Conservation (phyloP, 2,797 vertebrate genomes). For the Pseudochaenichthys georgianus region DNA sequence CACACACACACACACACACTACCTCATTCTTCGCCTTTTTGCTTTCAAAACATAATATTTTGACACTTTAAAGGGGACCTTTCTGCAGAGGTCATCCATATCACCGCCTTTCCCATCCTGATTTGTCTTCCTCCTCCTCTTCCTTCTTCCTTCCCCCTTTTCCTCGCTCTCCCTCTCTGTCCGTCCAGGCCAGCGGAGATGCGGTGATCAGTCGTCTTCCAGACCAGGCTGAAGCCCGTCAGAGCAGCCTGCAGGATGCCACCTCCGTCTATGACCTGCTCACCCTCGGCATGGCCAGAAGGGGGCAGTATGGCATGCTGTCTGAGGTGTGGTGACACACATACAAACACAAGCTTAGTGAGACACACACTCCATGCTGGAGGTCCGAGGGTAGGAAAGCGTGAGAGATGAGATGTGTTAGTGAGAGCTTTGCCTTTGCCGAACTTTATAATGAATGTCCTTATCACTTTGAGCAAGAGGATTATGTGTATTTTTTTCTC, state of each 20-base stretch:
- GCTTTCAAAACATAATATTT: neutral
- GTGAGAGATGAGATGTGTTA: constrained; percentile 57
- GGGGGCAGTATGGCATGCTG: constrained; percentile 97
- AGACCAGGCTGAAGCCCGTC: constrained; percentile 90
- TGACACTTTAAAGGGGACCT: too few relatives aligned
- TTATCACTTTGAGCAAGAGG: constrained; percentile 50
- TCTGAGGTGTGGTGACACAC: constrained; percentile 89
- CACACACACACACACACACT: constrained; percentile 15
- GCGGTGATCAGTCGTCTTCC: constrained; percentile 94
- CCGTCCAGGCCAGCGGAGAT: constrained; percentile 90
- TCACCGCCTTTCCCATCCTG: neutral
- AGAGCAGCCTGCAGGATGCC: constrained; percentile 90
- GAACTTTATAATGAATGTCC: constrained; percentile 69
- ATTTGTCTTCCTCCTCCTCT: constrained; percentile 6
- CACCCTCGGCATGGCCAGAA: constrained; percentile 95
- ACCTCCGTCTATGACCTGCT: constrained; percentile 96
- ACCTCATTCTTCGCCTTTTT: neutral
- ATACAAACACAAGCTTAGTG: neutral
- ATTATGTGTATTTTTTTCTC: constrained; percentile 36
- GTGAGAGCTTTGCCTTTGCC: constrained; percentile 64
- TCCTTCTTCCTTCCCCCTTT: constrained; percentile 1
- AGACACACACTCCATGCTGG: constrained; percentile 23
- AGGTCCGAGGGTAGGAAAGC: constrained; percentile 41
- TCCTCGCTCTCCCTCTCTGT: constrained; percentile 30
- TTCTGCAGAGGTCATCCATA: neutral